Percentiles rank a stretch among this genome's conserved stretches.
Conservation (phyloP, 2,797 vertebrate species). For the Microhierax caerulescens region DNA sequence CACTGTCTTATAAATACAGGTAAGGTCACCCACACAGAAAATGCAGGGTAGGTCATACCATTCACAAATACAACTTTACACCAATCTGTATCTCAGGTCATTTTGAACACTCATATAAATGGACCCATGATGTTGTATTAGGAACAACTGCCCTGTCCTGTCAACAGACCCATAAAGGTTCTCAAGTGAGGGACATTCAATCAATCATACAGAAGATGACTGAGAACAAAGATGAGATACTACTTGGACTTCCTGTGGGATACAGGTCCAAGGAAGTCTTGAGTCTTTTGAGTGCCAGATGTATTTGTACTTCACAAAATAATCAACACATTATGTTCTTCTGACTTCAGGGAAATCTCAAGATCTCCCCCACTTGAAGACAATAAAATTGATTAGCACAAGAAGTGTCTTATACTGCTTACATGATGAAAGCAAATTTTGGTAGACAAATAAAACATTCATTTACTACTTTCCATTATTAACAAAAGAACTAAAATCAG, state of each 20-base stretch:
- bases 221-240: neutral
- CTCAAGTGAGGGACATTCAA: neutral
- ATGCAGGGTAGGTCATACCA: neutral
- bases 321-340: neutral
- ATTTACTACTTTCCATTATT: neutral
- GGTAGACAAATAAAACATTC: neutral
- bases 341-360: neutral
- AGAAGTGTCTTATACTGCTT: neutral
- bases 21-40: neutral
- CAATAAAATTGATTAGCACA: neutral
- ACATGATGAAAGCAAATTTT: neutral
- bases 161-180: neutral
- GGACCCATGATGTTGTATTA: neutral
- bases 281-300: neutral
- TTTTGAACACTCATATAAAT: neutral
- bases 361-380: neutral
- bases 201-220: neutral
- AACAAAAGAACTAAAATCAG: neutral
- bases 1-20: neutral
- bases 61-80: neutral
- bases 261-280: neutral
- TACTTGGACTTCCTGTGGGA: neutral
- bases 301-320: neutral
- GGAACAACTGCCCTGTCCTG: neutral
- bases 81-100: accelerated